phyloP scores from a whole-genome alignment of 1,140 invertebrate genomes.

The Aradophagus sp. region DNA sequence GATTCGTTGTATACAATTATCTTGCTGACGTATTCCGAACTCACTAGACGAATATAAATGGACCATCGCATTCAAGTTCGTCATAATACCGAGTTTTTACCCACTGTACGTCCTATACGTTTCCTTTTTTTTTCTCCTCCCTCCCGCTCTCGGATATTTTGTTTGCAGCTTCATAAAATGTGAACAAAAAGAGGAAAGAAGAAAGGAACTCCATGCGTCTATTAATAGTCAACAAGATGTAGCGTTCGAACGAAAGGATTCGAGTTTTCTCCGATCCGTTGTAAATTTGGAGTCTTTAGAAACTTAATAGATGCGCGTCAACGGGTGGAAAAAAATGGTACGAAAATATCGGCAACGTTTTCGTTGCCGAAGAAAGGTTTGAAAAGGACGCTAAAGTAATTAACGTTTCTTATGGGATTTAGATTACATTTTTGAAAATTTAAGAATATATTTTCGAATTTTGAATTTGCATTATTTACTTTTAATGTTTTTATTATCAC shows the following conservation, averaged over 20 bases:
- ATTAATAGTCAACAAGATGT: conserved; percentile 6
- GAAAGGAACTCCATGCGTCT: background rate
- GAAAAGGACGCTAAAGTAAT: no score
- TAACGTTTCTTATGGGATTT: no score
- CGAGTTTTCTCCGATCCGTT: conserved; percentile 1
- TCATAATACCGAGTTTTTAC: conserved; percentile 9
- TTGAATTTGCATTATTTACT: no score
- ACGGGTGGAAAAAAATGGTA: no score
- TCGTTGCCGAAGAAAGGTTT: no score
- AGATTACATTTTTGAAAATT: no score
- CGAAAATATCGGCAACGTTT: no score
- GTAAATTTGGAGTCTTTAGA: no score
- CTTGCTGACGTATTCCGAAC: conserved; percentile 32
- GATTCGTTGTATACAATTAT: conserved; percentile 42
- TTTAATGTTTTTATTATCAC: no score
- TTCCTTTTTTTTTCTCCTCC: background rate
- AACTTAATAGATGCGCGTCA: no score
- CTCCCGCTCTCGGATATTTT: background rate
- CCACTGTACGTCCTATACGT: background rate
- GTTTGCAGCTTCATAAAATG: background rate
- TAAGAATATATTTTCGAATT: no score
- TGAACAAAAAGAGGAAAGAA: no score
- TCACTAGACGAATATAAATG: conserved; percentile 48
- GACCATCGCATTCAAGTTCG: conserved; percentile 26
- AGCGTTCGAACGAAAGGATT: conserved; percentile 1